These are phyloP conservation scores for Crambe crambe DNA, from an alignment of 37 sponge, comb jelly and placozoan species.

Conservation along the genomic window DNA sequence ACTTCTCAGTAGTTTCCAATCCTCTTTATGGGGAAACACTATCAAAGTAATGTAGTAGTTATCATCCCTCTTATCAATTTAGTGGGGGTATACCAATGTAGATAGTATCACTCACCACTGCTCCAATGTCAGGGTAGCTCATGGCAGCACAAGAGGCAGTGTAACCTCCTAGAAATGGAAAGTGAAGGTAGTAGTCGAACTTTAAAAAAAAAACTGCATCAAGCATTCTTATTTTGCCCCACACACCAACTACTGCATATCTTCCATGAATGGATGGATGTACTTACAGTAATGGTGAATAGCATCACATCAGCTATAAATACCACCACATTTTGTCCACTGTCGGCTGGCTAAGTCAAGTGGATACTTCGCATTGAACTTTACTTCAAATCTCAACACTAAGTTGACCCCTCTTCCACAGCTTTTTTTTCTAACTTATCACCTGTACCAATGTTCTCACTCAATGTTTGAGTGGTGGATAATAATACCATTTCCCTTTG, in stretches of 20 bases:
- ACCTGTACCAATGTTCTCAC: neutral
- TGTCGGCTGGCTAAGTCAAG: slow-evolving; percentile 25
- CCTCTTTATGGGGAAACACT: no score
- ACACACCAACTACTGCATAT: no score
- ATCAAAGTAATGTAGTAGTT: neutral
- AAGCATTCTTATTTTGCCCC: no score
- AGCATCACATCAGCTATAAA: neutral
- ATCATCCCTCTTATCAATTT: neutral
- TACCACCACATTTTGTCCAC: neutral
- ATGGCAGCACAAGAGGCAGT: slow-evolving; percentile 79
- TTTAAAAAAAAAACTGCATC: no score
- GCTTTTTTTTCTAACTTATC: neutral
- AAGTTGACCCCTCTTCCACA: slow-evolving; percentile 5
- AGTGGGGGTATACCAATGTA: no score
- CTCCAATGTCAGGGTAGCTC: slow-evolving; percentile 83
- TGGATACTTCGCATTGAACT: slow-evolving; percentile 24
- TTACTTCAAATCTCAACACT: neutral
- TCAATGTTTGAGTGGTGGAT: no score
- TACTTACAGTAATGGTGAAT: neutral
- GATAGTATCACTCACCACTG: slow-evolving; percentile 46
- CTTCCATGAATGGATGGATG: no score
- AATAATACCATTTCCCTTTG: no score
- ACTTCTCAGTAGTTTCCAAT: no score
- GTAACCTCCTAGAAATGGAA: slow-evolving; percentile 62
- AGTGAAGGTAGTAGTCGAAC: no score